A percentile compares a stretch with the other conserved stretches of the same genome.
Evolutionary conservation across 1,140 invertebrate genomes (phyloP).

Genomic region (Orius insidiosus): DNA sequence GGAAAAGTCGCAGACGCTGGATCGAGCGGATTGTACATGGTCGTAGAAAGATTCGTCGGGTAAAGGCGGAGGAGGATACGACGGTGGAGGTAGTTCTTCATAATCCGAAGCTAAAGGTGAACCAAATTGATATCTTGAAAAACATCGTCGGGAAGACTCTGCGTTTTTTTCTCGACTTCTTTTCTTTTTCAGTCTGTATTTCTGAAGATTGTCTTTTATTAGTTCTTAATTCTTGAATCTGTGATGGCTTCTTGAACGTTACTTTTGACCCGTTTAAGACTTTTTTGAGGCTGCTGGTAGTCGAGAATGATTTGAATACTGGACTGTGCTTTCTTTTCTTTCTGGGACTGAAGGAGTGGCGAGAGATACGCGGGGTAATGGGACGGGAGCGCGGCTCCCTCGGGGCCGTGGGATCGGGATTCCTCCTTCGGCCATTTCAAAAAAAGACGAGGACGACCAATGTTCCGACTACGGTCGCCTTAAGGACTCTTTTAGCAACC

Average conservation of each 20-base stretch:
- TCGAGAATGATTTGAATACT: background rate
- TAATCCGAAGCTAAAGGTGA: slow-evolving; percentile 27
- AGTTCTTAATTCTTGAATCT: slow-evolving; percentile 21
- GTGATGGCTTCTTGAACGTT: slow-evolving; percentile 20
- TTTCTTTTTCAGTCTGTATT: slow-evolving; percentile 4
- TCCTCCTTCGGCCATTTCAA: too few species aligned
- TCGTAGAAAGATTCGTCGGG: slow-evolving; percentile 38
- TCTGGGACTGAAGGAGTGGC: too few species aligned
- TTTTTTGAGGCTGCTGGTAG: slow-evolving; percentile 13
- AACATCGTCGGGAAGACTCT: slow-evolving; percentile 26
- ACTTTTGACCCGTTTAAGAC: slow-evolving; percentile 16
- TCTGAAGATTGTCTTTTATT: slow-evolving; percentile 19
- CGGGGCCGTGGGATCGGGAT: too few species aligned
- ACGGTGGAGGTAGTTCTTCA: slow-evolving; percentile 30
- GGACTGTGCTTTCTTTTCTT: background rate
- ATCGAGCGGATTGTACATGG: slow-evolving; percentile 29
- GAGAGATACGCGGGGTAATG: too few species aligned
- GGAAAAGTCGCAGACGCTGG: slow-evolving; percentile 25
- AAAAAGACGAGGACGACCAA: too few species aligned
- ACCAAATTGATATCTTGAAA: slow-evolving; percentile 30
- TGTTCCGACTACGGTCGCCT: too few species aligned
- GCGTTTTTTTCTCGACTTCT: slow-evolving; percentile 21
- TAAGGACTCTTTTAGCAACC: too few species aligned
- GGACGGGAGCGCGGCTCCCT: too few species aligned
- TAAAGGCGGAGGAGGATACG: slow-evolving; percentile 38